Evolutionary conservation across 2,888 invertebrate genomes (phyloP).

Genomic region (Selenia dentaria): DNA sequence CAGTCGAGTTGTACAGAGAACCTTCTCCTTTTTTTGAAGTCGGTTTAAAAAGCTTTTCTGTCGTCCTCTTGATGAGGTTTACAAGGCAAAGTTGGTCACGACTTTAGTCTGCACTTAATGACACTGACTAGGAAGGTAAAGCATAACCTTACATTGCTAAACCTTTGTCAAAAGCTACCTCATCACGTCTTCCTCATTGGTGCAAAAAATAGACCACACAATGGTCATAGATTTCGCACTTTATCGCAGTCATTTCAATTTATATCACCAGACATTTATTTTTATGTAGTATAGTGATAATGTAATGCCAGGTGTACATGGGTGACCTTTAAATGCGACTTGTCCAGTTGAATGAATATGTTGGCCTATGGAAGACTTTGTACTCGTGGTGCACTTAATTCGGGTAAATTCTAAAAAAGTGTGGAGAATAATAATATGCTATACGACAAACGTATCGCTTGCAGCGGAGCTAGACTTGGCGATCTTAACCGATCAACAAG

Average conservation of each 20-base stretch:
- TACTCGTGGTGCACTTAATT: neutral
- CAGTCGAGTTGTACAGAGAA: too few relatives aligned
- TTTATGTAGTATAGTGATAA: slow-evolving; percentile 13
- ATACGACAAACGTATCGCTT: too few relatives aligned
- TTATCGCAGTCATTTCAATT: slow-evolving; percentile 5
- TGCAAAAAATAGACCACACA: slow-evolving; percentile 27
- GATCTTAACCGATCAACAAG: too few relatives aligned
- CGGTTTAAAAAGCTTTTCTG: slow-evolving; percentile 6
- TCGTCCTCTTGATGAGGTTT: slow-evolving; percentile 20
- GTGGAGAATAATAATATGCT: too few relatives aligned
- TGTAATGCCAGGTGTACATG: slow-evolving; percentile 15
- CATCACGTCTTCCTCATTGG: slow-evolving; percentile 29
- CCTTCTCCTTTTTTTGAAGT: too few relatives aligned
- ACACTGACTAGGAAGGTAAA: slow-evolving; percentile 31
- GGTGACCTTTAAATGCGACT: slow-evolving; percentile 50
- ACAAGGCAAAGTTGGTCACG: slow-evolving; percentile 31
- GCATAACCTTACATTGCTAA: slow-evolving; percentile 8
- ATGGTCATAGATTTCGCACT: slow-evolving; percentile 11
- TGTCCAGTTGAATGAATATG: slow-evolving; percentile 39
- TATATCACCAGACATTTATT: slow-evolving; percentile 6
- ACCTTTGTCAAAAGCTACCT: slow-evolving; percentile 24
- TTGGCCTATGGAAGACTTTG: slow-evolving; percentile 22
- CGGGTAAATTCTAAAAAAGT: too few relatives aligned
- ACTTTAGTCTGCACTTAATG: slow-evolving; percentile 24
- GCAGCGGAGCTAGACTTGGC: too few relatives aligned